phyloP scores from a whole-genome alignment of 1,140 invertebrate species.

The Globodera rostochiensis region DNA sequence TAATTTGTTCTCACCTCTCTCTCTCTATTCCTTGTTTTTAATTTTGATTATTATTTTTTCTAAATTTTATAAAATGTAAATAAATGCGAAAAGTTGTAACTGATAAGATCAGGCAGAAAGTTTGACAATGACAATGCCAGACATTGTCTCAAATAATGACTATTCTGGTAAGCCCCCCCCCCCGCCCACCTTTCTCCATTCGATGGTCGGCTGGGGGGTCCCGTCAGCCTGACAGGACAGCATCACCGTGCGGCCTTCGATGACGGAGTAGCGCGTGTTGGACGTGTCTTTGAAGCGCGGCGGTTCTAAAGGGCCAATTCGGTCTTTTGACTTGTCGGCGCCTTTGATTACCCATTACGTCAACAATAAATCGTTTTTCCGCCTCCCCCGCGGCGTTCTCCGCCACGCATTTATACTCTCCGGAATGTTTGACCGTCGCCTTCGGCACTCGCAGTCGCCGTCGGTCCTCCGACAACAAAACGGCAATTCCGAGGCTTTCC shows the following conservation, averaged over 20 bases:
- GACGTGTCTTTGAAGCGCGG: slow-evolving; percentile 57
- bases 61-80: too few relatives aligned
- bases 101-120: too few relatives aligned
- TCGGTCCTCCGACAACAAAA: slow-evolving; percentile 44
- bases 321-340: not conserved
- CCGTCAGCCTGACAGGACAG: slow-evolving; percentile 68
- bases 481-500: not conserved
- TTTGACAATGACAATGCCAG: not conserved
- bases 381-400: slow-evolving; percentile 65
- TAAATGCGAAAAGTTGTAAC: too few relatives aligned
- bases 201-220: slow-evolving; percentile 67
- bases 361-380: slow-evolving; percentile 53
- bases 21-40: not conserved
- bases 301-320: slow-evolving; percentile 43
- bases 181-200: slow-evolving; percentile 65
- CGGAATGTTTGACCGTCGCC: slow-evolving; percentile 51
- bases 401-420: slow-evolving; percentile 65
- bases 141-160: not conserved
- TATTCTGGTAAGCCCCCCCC: not conserved
- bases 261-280: slow-evolving; percentile 63
- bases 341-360: not conserved
- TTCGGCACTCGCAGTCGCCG: slow-evolving; percentile 40
- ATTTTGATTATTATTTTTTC: too few relatives aligned
- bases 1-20: not conserved
- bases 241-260: slow-evolving; percentile 65